phyloP scores from a whole-genome alignment of 2,797 vertebrate species.

The Crocidura indochinensis region DNA sequence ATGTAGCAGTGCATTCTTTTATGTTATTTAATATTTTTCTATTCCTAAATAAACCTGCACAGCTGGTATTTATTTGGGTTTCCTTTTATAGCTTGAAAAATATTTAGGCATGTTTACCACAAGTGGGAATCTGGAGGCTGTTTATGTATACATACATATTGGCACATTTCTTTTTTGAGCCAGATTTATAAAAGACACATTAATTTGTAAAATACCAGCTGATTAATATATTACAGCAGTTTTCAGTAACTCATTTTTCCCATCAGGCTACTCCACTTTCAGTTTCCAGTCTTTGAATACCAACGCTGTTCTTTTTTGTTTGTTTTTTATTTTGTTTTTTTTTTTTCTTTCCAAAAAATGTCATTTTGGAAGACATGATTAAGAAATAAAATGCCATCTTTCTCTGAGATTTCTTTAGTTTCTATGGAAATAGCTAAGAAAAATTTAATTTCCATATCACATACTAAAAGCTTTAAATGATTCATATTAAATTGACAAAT shows the following conservation, averaged over 20 bases:
- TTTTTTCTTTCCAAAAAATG: constrained; percentile 46
- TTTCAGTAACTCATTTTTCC: constrained; percentile 57
- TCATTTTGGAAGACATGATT: constrained; percentile 74
- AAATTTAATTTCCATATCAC: constrained; percentile 76
- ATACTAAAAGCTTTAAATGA: constrained; percentile 70
- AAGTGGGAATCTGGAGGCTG: constrained; percentile 72
- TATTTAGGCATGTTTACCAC: constrained; percentile 83
- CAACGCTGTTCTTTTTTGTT: constrained; percentile 45
- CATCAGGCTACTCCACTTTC: constrained; percentile 30
- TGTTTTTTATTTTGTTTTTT: constrained; percentile 42
- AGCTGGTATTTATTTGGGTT: constrained; percentile 83
- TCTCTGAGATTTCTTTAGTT: constrained; percentile 67
- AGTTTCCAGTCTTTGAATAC: constrained; percentile 68
- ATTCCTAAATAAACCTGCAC: constrained; percentile 76
- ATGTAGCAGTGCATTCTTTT: constrained; percentile 43
- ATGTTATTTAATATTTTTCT: constrained; percentile 63
- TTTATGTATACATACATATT: constrained; percentile 70
- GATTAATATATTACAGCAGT: constrained; percentile 71
- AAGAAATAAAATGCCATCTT: constrained; percentile 76
- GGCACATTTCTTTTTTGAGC: constrained; percentile 65
- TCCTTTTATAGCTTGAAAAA: constrained; percentile 80
- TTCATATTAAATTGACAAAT: constrained; percentile 43
- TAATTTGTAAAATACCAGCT: constrained; percentile 68
- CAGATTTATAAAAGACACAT: constrained; percentile 64
- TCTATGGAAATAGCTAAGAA: constrained; percentile 76